Base-by-base conservation (phyloP, 2,888 invertebrate genomes). In the Aquatica leii region DNA sequence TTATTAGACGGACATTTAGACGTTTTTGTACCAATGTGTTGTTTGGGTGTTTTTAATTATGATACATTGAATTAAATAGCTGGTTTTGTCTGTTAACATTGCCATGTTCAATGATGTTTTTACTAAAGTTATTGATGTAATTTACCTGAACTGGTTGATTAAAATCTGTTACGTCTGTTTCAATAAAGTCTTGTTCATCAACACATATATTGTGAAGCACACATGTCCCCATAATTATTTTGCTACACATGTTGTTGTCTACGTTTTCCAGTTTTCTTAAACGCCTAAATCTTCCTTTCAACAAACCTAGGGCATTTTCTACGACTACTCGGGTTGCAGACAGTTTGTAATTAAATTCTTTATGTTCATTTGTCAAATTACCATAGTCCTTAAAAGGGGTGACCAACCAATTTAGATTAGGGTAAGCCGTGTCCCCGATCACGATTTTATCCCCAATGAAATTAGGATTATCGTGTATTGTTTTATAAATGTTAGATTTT, bases 401-500 rank as follows among this genome's bases (percentile, higher is more conserved):
- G 4, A 43, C 41, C 17, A 43, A 17, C 41, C 41, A 43, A 43
- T 43, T 14, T 14, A 43, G 14, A 43, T 43, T 43, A 3, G 41
- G 41, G 8, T 43, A 43, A 43, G 41, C 41, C 12, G 24, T 46
- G 41, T 43, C 41, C 3, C 41, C 41, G 17, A 43, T 43, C 17
- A 43, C 17, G 17, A 43, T 15, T 43, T 43, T 43, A 17, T 43
- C 41, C 17, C 41, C 17, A 43, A 43, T 14, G 41, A 43, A 3
- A 43, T 43, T 17, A 15, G 41, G 41, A 17, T 43, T 43, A 43
- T 43, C 17, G 41, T 43, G 31, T 48, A 43, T 35, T 50, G 6
- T 50, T 20, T 12, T 18, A 61, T 62, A 68, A 2, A 72, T 59
- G 1, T 37, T 34, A 0, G 73, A 74, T 55, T 65, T 69, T 12